Percentiles rank a stretch among this genome's conserved stretches.
Evolutionary conservation across 2,797 vertebrate species (phyloP).

Genomic region (Oryzias sinensis): DNA sequence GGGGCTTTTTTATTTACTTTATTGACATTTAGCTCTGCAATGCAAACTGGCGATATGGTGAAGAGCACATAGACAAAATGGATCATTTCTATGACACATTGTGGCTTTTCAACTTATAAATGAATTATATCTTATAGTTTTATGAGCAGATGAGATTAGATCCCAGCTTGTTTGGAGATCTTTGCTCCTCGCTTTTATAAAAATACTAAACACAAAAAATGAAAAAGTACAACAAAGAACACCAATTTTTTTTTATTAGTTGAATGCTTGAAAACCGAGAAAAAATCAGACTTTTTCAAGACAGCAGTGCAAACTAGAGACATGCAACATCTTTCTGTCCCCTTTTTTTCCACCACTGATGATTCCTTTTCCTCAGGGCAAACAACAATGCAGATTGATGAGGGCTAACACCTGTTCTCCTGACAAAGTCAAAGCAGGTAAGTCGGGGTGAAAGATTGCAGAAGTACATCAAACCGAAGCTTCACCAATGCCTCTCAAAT

Average conservation of each 20-base stretch:
- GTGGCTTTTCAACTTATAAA: too few species aligned
- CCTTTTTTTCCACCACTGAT: background rate
- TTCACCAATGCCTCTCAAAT: constrained; percentile 32
- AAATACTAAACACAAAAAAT: too few species aligned
- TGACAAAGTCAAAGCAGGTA: constrained; percentile 24
- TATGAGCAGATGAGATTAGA: too few species aligned
- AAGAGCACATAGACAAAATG: too few species aligned
- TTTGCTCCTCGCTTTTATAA: too few species aligned
- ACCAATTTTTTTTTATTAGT: background rate
- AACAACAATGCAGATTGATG: constrained; percentile 7
- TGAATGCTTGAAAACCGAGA: background rate
- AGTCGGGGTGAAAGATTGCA: constrained; percentile 44
- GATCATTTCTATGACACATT: too few species aligned
- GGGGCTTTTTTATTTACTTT: too few species aligned
- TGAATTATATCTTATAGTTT: too few species aligned
- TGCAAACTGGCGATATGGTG: too few species aligned
- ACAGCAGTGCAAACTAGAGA: constrained; percentile 2
- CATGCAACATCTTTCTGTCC: background rate
- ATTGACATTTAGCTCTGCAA: too few species aligned
- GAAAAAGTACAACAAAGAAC: too few species aligned
- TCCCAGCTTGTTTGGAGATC: too few species aligned
- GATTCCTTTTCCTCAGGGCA: constrained; percentile 8
- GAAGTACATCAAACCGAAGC: background rate
- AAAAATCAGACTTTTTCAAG: background rate
- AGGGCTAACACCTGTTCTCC: constrained; percentile 11